Base-by-base conservation (phyloP, 2,888 invertebrate species). In the Chelonus formosanus region DNA sequence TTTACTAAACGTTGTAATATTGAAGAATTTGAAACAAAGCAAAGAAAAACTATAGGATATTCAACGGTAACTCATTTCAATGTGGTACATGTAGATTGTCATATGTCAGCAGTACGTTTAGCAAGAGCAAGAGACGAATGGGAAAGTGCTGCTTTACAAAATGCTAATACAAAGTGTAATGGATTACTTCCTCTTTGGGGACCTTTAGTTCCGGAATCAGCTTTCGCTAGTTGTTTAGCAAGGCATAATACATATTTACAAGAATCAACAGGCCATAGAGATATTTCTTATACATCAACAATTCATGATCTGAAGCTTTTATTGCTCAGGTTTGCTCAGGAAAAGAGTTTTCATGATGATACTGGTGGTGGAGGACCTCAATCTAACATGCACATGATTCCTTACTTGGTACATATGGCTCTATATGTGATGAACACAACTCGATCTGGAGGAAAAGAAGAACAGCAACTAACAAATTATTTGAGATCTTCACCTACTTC, bases 11-110 rank as follows among this genome's bases (percentile, higher is more conserved):
- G 97, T 20, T 95, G 95, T 75, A 93, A 95, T 77, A 91, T 97
- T 48, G 98, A 98, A 74, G 97, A 97, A 79, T 94, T 89, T 82
- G 98, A 98, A 84, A 88, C 90, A 70, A 96, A 96, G 79, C 90
- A 93, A 47, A 88, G 96, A 71, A 96, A 96, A 85, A 93, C 94
- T 31, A 88, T 93, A 40, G 93, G 92, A 63, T 97, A 97, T 85
- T 93, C 93, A 58, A 98, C 98, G 0, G 98, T 98, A 44, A 96
- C 97, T 8, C 98, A 98, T 86, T 98, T 98, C 86, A 98, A 98
- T 86, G 93, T 98, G 45, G 97, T 98, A 35, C 98, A 99, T 84
- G 93, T 98, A 3, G 98, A 98, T 84, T 99, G 98, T 80, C 98
- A 99, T 85, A 95, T 96, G 89, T 94, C 95, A 0, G 98, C 98